Evolutionary conservation across 2,888 invertebrate species (phyloP).

Genomic region (Lasioglossum morio): DNA sequence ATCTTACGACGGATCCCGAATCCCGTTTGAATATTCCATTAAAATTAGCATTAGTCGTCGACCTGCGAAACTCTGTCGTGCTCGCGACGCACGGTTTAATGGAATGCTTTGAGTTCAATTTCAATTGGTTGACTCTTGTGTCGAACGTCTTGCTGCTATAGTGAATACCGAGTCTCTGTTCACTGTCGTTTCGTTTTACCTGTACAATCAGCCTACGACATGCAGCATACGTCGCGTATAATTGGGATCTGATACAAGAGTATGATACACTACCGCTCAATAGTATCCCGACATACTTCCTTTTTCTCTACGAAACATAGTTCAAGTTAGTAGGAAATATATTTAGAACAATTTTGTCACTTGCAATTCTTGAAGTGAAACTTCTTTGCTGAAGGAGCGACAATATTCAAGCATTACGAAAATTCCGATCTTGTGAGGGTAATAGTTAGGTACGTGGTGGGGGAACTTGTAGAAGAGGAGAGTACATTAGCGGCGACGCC

Average conservation of each 20-base stretch:
- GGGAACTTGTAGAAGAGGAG: too few relatives aligned
- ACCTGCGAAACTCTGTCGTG: constrained; percentile 13
- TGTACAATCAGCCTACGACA: background rate
- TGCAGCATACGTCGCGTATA: background rate
- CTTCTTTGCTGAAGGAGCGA: too few relatives aligned
- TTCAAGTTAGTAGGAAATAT: too few relatives aligned
- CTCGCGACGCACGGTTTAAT: constrained; percentile 14
- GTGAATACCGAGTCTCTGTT: background rate
- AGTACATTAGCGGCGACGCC: too few relatives aligned
- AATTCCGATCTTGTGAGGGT: too few relatives aligned
- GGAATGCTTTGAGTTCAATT: constrained; percentile 37
- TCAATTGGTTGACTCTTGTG: constrained; percentile 23
- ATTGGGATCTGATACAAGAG: background rate
- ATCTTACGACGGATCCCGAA: constrained; percentile 15
- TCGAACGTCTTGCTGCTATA: background rate
- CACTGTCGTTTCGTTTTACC: background rate
- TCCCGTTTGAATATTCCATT: constrained; percentile 46
- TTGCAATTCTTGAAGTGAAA: too few relatives aligned
- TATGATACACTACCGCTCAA: too few relatives aligned
- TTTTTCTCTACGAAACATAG: too few relatives aligned
- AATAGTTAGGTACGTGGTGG: too few relatives aligned
- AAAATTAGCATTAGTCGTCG: constrained; percentile 44
- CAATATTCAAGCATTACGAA: too few relatives aligned
- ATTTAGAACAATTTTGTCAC: too few relatives aligned
- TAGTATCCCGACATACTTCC: too few relatives aligned